phyloP scores from a whole-genome alignment of 2,888 invertebrate species.

The Ametastegia equiseti region DNA sequence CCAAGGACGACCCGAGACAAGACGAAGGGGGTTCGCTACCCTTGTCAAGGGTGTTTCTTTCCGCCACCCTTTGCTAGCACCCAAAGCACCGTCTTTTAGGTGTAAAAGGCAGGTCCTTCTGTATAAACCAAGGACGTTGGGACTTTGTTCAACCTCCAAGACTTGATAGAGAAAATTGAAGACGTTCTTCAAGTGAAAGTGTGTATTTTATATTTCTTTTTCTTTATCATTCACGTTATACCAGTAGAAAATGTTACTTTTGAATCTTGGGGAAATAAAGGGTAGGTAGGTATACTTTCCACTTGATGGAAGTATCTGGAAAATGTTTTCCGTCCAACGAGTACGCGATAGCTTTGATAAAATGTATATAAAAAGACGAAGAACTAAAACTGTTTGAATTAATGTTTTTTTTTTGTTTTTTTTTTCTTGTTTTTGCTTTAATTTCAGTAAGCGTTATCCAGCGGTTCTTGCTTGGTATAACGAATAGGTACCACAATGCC shows the following conservation, averaged over 20 bases:
- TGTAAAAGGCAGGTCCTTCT: conserved; percentile 48
- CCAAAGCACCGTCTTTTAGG: conserved; percentile 49
- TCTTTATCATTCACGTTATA: neutral
- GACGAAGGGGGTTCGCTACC: conserved; percentile 54
- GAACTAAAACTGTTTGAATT: neutral
- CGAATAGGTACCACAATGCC: conserved; percentile 4
- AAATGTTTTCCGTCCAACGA: neutral
- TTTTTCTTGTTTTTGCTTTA: neutral
- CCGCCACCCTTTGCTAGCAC: conserved; percentile 58
- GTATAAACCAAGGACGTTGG: neutral
- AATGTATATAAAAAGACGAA: too few species aligned
- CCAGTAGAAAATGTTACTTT: neutral
- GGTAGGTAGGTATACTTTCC: neutral
- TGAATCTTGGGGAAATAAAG: neutral
- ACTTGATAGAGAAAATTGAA: conserved; percentile 70
- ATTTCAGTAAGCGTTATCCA: conserved; percentile 27
- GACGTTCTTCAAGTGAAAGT: conserved; percentile 50
- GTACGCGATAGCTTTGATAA: neutral
- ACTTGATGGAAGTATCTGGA: conserved; percentile 2
- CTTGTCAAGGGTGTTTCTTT: conserved; percentile 61
- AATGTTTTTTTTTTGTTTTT: conserved; percentile 2
- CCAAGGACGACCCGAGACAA: conserved; percentile 40
- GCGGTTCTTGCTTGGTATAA: conserved; percentile 16
- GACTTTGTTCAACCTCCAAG: conserved; percentile 33
- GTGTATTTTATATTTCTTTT: neutral